Percentiles rank a stretch among this genome's conserved stretches.
phyloP scores from a whole-genome alignment of 1,140 invertebrate species.

The Sogatella furcifera region DNA sequence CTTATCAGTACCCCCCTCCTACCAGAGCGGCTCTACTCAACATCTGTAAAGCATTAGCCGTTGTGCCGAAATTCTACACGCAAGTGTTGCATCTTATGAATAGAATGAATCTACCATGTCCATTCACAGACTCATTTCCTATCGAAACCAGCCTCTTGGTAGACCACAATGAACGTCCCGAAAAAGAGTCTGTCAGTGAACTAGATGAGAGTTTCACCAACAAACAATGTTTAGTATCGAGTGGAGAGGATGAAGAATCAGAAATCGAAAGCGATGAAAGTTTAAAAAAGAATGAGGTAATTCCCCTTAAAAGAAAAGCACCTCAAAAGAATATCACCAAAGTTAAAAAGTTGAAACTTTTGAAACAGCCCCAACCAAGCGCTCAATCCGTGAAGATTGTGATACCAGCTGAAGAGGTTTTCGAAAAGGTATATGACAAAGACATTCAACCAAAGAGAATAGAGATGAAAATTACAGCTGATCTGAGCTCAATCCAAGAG shows the following conservation, averaged over 20 bases:
- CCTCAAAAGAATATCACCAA: conserved; percentile 37
- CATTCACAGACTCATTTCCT: conserved; percentile 53
- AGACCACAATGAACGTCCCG: background rate
- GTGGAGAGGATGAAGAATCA: conserved; percentile 51
- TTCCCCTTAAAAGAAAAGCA: conserved; percentile 44
- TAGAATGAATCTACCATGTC: conserved; percentile 81
- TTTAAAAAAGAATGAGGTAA: conserved; percentile 28
- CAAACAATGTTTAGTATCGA: background rate
- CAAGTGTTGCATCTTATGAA: conserved; percentile 89
- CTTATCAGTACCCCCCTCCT: conserved; percentile 65
- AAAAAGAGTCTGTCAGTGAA: background rate
- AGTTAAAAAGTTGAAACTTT: conserved; percentile 52
- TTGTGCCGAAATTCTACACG: conserved; percentile 70
- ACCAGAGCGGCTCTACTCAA: conserved; percentile 60
- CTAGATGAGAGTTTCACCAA: background rate
- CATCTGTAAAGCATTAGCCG: conserved; percentile 62
- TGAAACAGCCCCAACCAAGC: conserved; percentile 36
- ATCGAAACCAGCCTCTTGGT: conserved; percentile 19
- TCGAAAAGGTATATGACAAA: conserved; percentile 36
- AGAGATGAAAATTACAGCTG: conserved; percentile 43
- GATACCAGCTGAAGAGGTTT: conserved; percentile 48
- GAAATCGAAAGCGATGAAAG: conserved; percentile 58
- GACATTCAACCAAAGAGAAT: conserved; percentile 43
- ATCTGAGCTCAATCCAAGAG: conserved; percentile 21
- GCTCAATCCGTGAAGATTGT: conserved; percentile 33